Base-by-base conservation (phyloP, 92 coral and sea anemone genomes). In the Scolanthus callimorphus region DNA sequence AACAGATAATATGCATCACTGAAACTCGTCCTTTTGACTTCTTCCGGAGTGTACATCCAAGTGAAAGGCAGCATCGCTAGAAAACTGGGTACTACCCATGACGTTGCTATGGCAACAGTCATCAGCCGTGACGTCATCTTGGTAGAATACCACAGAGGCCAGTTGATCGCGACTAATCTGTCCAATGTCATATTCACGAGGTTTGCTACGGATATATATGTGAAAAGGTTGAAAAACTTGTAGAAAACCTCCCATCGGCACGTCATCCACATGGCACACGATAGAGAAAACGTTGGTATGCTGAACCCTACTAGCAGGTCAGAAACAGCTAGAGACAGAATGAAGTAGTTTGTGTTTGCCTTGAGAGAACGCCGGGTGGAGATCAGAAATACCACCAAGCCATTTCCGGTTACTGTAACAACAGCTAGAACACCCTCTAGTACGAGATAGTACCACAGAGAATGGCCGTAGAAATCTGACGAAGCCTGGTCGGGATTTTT, bases 71-170 rank as follows among this genome's bases (percentile, higher is more conserved):
- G 34, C 77, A 72, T 67, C 11, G 82, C 52, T 15, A 50, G 13
- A 17, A 76, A n/a, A n/a, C 60, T 64, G 6, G 85, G 73, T 0
- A 71, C 27, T 9, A 30, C 21, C 85, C 85, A 79, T 4, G 74
- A 70, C 1, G 38, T 6, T 1, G 80, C 57, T 3, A 79, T 34
- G 17, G 70, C 27, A 8, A 29, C 65, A 9, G 19, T 34, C 0
- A 71, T 37, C 2, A 46, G 38, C 20, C 17, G 21, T 22, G 48
- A 46, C 2, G 74, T 79, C 75, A 71, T 65, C 23, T 44, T 46
- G 9, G 47, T 49, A 20, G 57, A 41, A 70, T 79, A 68, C 54
- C 62, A 28, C 19, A 68, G 37, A 22, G 75, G 75, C 11, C 54
- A 57, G 27, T 39, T 43, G 1, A 68, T 68, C 6, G 75, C 75